phyloP scores from a whole-genome alignment of 2,113 vertebrate genomes.

The Philantomba maxwellii region DNA sequence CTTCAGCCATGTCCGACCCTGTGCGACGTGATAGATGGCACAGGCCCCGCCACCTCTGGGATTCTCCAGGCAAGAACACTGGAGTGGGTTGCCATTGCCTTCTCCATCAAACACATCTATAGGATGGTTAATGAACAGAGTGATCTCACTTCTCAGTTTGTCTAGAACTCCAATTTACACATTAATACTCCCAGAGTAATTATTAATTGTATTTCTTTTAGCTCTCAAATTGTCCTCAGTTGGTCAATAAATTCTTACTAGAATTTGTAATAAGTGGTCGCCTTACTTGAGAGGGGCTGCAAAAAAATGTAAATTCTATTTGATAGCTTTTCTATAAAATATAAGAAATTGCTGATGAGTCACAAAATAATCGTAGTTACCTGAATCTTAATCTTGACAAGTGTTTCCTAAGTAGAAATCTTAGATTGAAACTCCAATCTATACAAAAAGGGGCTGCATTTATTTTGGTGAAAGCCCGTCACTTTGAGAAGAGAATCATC shows the following conservation, averaged over 20 bases:
- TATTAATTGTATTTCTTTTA: neutral
- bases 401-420: neutral
- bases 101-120: neutral
- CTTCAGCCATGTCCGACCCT: too few species aligned
- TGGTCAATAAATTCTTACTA: neutral
- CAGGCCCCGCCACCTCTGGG: too few species aligned
- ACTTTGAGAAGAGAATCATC: neutral
- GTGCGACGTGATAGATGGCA: too few species aligned
- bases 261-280: neutral
- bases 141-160: neutral
- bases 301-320: neutral
- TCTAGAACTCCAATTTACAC: neutral
- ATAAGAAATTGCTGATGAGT: neutral
- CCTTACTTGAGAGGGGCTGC: neutral
- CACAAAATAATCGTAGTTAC: neutral
- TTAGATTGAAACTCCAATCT: neutral
- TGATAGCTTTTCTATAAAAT: neutral
- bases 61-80: too few species aligned
- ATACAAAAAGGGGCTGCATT: neutral
- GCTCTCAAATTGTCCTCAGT: neutral
- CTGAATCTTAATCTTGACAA: neutral
- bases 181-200: neutral
- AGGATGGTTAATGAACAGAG: neutral
- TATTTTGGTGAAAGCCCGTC: neutral
- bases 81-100: too few species aligned